Evolutionary conservation across 1,140 invertebrate species (phyloP).

Genomic region (Hyphantria cunea): DNA sequence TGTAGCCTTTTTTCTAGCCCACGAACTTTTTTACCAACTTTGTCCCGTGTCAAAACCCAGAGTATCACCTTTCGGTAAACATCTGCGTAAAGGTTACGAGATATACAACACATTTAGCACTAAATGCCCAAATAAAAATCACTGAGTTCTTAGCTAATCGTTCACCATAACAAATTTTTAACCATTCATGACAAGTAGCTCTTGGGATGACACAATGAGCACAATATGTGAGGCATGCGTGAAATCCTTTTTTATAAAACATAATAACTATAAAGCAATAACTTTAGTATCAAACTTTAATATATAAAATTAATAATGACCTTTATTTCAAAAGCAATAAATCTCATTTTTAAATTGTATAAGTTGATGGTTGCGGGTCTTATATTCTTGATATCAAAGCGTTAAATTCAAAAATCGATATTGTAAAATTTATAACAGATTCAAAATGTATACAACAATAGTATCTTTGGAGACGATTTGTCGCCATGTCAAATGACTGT

Average conservation of each 20-base stretch:
- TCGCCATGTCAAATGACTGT: constrained; percentile 62
- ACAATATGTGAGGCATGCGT: constrained; percentile 63
- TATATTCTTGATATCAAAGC: constrained; percentile 4
- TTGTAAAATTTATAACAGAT: constrained; percentile 2
- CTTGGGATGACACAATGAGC: constrained; percentile 41
- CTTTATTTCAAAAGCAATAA: background rate
- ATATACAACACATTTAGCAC: constrained; percentile 38
- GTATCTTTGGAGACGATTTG: constrained; percentile 52
- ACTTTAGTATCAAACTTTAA: constrained; percentile 49
- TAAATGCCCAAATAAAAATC: constrained; percentile 49
- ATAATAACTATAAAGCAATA: constrained; percentile 65
- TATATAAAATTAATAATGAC: constrained; percentile 5
- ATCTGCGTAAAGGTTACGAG: constrained; percentile 31
- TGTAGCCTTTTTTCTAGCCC: background rate
- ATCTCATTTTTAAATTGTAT: background rate
- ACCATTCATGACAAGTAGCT: constrained; percentile 53
- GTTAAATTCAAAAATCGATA: constrained; percentile 18
- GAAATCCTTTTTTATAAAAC: constrained; percentile 60
- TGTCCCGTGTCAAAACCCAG: constrained; percentile 20
- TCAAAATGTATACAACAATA: constrained; percentile 33
- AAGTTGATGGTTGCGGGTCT: background rate
- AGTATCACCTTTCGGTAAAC: constrained; percentile 12
- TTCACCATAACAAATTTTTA: constrained; percentile 58
- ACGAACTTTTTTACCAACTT: constrained; percentile 3
- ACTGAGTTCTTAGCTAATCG: constrained; percentile 49